phyloP scores from a whole-genome alignment of 1,140 invertebrate species.

The Dreissena rostriformis region DNA sequence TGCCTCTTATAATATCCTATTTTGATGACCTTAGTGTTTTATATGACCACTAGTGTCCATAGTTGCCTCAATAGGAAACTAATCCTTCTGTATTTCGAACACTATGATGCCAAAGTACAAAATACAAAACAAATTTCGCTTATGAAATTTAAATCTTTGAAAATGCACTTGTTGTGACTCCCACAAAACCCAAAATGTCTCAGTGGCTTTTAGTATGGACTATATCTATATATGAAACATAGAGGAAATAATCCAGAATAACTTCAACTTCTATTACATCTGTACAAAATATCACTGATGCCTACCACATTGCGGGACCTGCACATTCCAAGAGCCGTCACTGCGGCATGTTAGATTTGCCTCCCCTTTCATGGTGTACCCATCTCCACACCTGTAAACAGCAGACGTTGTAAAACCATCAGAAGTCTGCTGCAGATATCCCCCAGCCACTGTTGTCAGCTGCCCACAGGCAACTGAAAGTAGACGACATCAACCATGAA shows the following conservation, averaged over 20 bases:
- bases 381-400: constrained; percentile 21
- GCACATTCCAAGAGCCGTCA: constrained; percentile 44
- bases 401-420: constrained; percentile 28
- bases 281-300: not conserved
- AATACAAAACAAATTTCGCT: no score
- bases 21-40: not conserved
- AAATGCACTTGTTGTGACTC: constrained; percentile 88
- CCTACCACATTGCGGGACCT: constrained; percentile 31
- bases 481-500: no score
- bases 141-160: constrained; percentile 70
- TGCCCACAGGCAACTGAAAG: no score
- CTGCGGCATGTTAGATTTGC: constrained; percentile 15
- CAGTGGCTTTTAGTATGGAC: not conserved
- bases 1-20: not conserved
- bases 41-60: not conserved
- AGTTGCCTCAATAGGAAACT: not conserved
- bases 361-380: constrained; percentile 43
- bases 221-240: not conserved
- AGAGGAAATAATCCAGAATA: not conserved
- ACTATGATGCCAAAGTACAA: no score
- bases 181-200: constrained; percentile 77
- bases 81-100: not conserved
- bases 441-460: not conserved
- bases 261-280: no score
- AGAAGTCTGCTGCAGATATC: not conserved